A percentile compares a stretch with the other conserved stretches of the same genome.
Evolutionary conservation across 2,113 vertebrate genomes (phyloP).

Genomic region (Cygnus atratus): DNA sequence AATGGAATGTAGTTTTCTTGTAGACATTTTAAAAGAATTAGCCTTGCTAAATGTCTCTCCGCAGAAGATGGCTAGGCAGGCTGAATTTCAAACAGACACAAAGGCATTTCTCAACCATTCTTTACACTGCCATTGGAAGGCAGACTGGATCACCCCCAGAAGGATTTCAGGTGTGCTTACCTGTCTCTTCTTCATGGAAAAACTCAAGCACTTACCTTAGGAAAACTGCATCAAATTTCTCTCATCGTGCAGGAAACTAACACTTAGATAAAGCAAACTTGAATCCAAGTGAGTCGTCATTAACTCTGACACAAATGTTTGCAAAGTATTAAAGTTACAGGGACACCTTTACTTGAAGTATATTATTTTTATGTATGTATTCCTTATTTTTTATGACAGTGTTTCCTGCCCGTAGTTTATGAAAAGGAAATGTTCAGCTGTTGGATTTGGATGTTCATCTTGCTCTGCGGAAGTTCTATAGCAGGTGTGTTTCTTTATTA

Average conservation of each 20-base stretch:
- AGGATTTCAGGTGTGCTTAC: background rate
- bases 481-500: conserved; percentile 47
- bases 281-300: background rate
- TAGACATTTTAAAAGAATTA: background rate
- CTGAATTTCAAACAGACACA: background rate
- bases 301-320: background rate
- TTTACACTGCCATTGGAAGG: background rate
- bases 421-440: background rate
- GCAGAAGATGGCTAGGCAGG: background rate
- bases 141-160: background rate
- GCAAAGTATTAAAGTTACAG: background rate
- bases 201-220: fast-evolving
- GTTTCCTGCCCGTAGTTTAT: background rate
- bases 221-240: background rate
- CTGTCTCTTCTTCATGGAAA: background rate
- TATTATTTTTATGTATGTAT: background rate
- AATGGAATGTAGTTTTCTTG: background rate
- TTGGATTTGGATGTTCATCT: conserved; percentile 5
- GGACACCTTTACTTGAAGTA: background rate
- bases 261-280: background rate
- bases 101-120: background rate
- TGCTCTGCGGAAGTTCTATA: background rate
- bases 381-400: conserved; percentile 31
- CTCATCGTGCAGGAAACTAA: background rate
- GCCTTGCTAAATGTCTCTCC: background rate